Base-by-base conservation (phyloP, 2,888 invertebrate genomes). In the Ecliptopera silaceata region DNA sequence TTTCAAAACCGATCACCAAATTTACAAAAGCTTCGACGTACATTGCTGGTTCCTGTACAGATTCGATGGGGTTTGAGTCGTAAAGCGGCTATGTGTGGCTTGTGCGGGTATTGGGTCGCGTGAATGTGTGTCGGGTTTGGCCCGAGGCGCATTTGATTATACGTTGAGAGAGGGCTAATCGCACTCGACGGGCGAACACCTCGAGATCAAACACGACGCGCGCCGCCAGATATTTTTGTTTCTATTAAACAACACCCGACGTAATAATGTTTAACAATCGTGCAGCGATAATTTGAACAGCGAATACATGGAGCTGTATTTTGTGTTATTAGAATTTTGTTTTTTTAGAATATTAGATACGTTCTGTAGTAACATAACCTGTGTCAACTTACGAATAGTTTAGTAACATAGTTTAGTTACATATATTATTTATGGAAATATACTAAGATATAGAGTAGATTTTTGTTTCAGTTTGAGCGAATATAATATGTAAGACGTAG, bases 211-310 rank as follows among this genome's bases (percentile, higher is more conserved):
- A 91, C 91, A 91, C 90, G 85, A 88, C 88, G 88, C 90, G 89
- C 85, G 89, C 91, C 91, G 91, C 87, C 91, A 89, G 88, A 91
- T 91, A 91, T 91, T 91, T 91, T 91, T 91, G 91, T 91, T 91
- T 91, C 91, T 91, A 91, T 91, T 91, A 91, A 91, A 91, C 91
- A 91, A 91, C 91, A 91, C 89, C 91, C 91, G 86, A 88, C 88
- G 90, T 91, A 91, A 91, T 91, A 91, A 91, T 91, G 91, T 91
- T 91, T 91, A 91, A 91, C 91, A 90, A 91, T 91, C 91, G 89
- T 88, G 90, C 87, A 89, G 89, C 90, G 89, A 89, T 90, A 88
- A 90, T 88, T 91, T 80, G 85, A 76, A 88, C 80, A 86, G 65
- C 29, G 68, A 50, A 61, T 60, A 47, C 29, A 51, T 82, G 48